Base-by-base conservation (phyloP, 2,113 vertebrate species). In the Malurus cyaneus region DNA sequence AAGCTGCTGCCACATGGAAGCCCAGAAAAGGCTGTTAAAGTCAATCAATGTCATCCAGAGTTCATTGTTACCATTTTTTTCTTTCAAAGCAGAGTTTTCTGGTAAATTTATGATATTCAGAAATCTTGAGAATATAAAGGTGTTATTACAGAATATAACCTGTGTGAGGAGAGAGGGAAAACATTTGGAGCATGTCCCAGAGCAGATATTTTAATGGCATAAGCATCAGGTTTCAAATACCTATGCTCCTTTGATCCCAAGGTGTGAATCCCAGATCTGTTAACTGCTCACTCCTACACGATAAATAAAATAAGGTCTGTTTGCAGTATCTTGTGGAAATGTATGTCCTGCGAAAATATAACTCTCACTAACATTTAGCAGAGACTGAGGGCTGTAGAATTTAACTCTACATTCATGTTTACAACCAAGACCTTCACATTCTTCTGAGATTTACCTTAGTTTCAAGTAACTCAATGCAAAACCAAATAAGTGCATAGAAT, bases 191-290 rank as follows among this genome's bases (percentile, higher is more conserved):
- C 62, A 34, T 49, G 47, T 94, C 85, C 91, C 74, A 95, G 89
- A 81, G 42, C 89, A 82, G 54, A 7, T 86, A 62, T 70, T 85
- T 87, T 59, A 77, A 41, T 14, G 28, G 12, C 73, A 8, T 39
- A 54, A 86, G 72, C 14, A 50, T 94, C 92, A 59, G 46, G 26
- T 93, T 97, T 97, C 78, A 93, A 91, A 87, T 82, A 88, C 41
- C 47, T 60, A 5, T 62, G 34, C 25, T 89, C 21, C 79, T 97
- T 96, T 94, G 89, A 96, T 97, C 64, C 36, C 29, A 88, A 52
- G 42, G 81, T 90, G 92, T 88, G 85, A 96, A 94, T 95, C 87
- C 67, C 52, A 77, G 52, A 34, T 83, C 85, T 73, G 77, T 85
- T 94, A 90, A 71, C 47, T 70, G 46, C 44, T 91, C 32, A 31